These are phyloP conservation scores for Petrophora chlorosata DNA, from an alignment of 2,888 invertebrate species.

Conservation along the genomic window DNA sequence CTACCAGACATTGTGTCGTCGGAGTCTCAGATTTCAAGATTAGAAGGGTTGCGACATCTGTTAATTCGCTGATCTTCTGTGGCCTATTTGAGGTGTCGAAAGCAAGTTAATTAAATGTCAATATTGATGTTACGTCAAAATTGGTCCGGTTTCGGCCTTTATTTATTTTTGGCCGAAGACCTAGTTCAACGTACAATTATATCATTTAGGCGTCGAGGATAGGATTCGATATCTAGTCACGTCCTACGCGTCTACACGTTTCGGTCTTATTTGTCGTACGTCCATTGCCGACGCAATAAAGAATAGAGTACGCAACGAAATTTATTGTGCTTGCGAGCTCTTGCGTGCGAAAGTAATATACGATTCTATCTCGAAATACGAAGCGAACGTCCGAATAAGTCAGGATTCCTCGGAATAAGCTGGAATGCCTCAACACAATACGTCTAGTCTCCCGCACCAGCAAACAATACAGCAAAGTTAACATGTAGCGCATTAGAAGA, in stretches of 20 bases:
- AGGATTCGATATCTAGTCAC: conserved; percentile 32
- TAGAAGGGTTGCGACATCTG: no score
- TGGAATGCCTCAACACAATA: background rate
- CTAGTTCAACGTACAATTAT: conserved; percentile 23
- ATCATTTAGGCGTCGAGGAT: conserved; percentile 22
- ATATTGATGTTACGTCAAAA: background rate
- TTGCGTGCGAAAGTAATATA: conserved; percentile 13
- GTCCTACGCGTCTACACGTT: conserved; percentile 24
- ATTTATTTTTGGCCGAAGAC: conserved; percentile 23
- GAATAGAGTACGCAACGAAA: conserved; percentile 7
- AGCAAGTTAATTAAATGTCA: no score
- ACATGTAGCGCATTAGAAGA: background rate
- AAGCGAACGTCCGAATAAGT: conserved; percentile 2
- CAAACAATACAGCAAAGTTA: background rate
- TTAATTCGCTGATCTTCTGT: background rate
- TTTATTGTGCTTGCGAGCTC: conserved; percentile 5
- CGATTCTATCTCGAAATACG: conserved; percentile 5
- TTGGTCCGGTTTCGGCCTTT: conserved; percentile 2
- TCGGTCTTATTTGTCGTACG: conserved; percentile 22
- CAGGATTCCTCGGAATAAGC: background rate
- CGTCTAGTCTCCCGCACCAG: background rate
- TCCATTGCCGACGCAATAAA: conserved; percentile 14
- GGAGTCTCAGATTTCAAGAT: no score
- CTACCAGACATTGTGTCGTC: no score
- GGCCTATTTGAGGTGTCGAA: no score